Evolutionary conservation across 1,140 invertebrate genomes (phyloP).

Genomic region (Trachelipus rathkii): DNA sequence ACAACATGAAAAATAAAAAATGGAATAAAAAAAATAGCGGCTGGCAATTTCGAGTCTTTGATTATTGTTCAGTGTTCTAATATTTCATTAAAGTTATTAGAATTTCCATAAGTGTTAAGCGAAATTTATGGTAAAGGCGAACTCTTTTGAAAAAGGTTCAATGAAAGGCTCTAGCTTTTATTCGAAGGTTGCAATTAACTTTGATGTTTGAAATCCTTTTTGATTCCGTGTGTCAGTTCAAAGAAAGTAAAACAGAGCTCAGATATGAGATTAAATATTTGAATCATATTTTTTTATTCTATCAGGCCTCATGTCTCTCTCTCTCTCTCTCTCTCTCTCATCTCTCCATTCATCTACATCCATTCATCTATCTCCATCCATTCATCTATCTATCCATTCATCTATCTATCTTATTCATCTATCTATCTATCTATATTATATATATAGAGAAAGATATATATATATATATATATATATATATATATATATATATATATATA

Average conservation of each 20-base stretch:
- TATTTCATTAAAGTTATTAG: neutral
- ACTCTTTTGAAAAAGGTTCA: neutral
- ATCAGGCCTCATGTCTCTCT: too few relatives aligned
- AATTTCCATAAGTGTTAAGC: neutral
- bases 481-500: too few relatives aligned
- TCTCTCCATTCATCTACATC: too few relatives aligned
- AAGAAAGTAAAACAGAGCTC: slow-evolving; percentile 5
- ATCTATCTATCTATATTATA: too few relatives aligned
- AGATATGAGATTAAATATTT: slow-evolving; percentile 14
- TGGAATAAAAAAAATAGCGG: neutral
- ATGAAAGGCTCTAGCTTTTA: slow-evolving; percentile 8
- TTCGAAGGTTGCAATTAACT: slow-evolving; percentile 7
- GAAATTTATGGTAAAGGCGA: neutral
- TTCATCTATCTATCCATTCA: too few relatives aligned
- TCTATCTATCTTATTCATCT: too few relatives aligned
- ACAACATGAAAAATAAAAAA: slow-evolving; percentile 17
- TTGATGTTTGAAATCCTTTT: slow-evolving; percentile 1
- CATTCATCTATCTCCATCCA: too few relatives aligned
- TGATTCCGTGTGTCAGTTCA: slow-evolving; percentile 7
- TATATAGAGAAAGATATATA: too few relatives aligned
- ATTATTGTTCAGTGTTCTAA: neutral
- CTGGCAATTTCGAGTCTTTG: neutral
- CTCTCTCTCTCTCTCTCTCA: too few relatives aligned
- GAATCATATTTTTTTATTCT: neutral
- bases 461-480: too few relatives aligned